Percentiles rank a stretch among this genome's conserved stretches.
Conservation (phyloP, 2,888 invertebrate species). For the Scaptomyza reducta region DNA sequence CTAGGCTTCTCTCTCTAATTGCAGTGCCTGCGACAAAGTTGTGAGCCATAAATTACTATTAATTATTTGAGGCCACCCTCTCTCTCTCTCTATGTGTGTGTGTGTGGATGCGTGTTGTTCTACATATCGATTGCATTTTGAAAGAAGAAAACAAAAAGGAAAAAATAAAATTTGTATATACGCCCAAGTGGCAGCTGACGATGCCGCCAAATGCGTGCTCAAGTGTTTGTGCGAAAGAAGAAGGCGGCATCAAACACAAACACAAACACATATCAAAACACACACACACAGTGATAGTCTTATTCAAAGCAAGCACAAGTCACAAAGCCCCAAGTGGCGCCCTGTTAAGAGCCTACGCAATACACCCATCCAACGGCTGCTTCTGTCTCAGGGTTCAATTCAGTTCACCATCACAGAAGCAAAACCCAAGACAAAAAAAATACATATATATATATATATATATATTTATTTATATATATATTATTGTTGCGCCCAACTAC, state of each 20-base stretch:
- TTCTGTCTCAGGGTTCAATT: constrained; percentile 47
- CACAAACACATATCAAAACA: constrained; percentile 33
- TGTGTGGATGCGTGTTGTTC: constrained; percentile 65
- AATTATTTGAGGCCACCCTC: constrained; percentile 63
- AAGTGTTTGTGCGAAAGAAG: constrained; percentile 73
- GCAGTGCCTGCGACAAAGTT: constrained; percentile 58
- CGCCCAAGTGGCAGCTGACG: constrained; percentile 76
- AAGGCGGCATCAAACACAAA: constrained; percentile 46
- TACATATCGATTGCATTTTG: constrained; percentile 75
- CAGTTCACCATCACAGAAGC: constrained; percentile 33
- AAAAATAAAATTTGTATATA: constrained; percentile 14
- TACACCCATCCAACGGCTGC: constrained; percentile 49
- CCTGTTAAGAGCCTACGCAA: constrained; percentile 53
- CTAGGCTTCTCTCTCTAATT: constrained; percentile 57
- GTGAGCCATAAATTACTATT: constrained; percentile 74
- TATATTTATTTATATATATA: too few relatives aligned
- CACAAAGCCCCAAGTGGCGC: constrained; percentile 62
- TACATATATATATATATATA: neutral
- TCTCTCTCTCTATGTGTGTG: constrained; percentile 18
- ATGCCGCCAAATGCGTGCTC: constrained; percentile 82
- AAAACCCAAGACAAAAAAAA: neutral
- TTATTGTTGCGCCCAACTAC: neutral
- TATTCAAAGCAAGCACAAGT: constrained; percentile 31
- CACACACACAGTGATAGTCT: constrained; percentile 8
- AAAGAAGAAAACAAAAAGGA: constrained; percentile 17